Evolutionary conservation across 1,140 invertebrate species (phyloP).

Genomic region (Drosophila paulistorum): DNA sequence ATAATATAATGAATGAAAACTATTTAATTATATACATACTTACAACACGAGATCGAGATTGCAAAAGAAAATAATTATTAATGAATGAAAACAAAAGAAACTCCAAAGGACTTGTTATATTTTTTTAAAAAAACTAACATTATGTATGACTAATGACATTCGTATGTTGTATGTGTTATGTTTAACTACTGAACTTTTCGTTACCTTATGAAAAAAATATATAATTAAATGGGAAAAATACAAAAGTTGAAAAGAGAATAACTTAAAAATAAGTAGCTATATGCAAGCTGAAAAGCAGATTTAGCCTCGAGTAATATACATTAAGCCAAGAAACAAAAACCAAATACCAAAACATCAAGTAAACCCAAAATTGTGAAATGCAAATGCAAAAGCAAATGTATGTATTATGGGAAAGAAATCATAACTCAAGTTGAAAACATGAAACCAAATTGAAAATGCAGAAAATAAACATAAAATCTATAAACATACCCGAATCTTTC

Average conservation of each 20-base stretch:
- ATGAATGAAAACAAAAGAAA: constrained; percentile 18
- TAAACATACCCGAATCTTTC: constrained; percentile 33
- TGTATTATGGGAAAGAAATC: constrained; percentile 42
- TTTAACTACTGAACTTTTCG: constrained; percentile 50
- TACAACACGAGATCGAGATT: constrained; percentile 14
- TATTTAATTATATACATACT: not conserved
- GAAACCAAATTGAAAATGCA: constrained; percentile 42
- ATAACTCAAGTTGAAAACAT: constrained; percentile 59
- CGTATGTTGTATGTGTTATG: constrained; percentile 58
- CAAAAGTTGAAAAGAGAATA: constrained; percentile 29
- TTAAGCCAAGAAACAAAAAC: constrained; percentile 46
- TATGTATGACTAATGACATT: constrained; percentile 42
- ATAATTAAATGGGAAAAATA: too few relatives aligned
- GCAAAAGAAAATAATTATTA: not conserved
- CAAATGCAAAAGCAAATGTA: constrained; percentile 44
- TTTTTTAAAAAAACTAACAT: constrained; percentile 67
- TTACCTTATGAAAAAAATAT: constrained; percentile 32
- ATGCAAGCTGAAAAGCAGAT: constrained; percentile 36
- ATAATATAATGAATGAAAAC: too few relatives aligned
- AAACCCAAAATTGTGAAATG: constrained; percentile 43
- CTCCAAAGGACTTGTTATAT: constrained; percentile 78
- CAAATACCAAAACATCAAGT: constrained; percentile 15
- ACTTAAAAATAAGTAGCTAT: constrained; percentile 39
- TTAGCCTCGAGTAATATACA: constrained; percentile 40
- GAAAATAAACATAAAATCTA: constrained; percentile 55